Base-by-base conservation (phyloP, 2,888 invertebrate genomes). In the Athalia cordata region DNA sequence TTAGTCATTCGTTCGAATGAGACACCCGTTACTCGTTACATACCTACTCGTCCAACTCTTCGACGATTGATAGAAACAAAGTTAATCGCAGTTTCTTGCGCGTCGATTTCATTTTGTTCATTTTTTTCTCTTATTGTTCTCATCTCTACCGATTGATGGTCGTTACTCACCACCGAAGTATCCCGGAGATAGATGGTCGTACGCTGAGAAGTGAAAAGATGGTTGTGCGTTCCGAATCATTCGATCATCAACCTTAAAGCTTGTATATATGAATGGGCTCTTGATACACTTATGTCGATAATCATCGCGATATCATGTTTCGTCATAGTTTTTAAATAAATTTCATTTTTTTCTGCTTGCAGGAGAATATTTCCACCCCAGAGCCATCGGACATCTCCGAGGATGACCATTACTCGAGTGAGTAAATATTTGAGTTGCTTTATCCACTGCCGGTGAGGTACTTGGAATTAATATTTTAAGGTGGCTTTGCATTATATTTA, bases 361-460 rank as follows among this genome's bases (percentile, higher is more conserved):
- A 95, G 95, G 95, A 95, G 86, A 95, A 94, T 85, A 90, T 94
- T 83, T 91, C 92, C 80, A 94, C 94, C 55, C 93, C 94, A 49
- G 95, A 95, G 86, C 94, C 94, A 7, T 91, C 92, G 4, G 95
- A 95, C 84, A 93, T 93, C 90, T 93, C 92, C 83, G 95, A 95
- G 83, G 95, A 95, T 82, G 95, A 95, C 84, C 94, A 94, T 85
- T 95, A 93, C 87, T 91, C 94, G 87, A 94, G 95, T 95, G 91
- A 93, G 93, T 84, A 84, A 81, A 81, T 64, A 9, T 6, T 47
- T 49, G 6, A 55, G 15, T 65, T 5, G 11, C 5, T n/a, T 59
- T 45, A 45, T 70, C 13, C 55, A 55, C 55, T 55, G 55, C n/a
- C 55, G 9, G 55, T 55, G 9, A 55, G 7, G n/a, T 55, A 55